Evolutionary conservation across 2,113 vertebrate species (phyloP).

Genomic region (Oncorhynchus keta): DNA sequence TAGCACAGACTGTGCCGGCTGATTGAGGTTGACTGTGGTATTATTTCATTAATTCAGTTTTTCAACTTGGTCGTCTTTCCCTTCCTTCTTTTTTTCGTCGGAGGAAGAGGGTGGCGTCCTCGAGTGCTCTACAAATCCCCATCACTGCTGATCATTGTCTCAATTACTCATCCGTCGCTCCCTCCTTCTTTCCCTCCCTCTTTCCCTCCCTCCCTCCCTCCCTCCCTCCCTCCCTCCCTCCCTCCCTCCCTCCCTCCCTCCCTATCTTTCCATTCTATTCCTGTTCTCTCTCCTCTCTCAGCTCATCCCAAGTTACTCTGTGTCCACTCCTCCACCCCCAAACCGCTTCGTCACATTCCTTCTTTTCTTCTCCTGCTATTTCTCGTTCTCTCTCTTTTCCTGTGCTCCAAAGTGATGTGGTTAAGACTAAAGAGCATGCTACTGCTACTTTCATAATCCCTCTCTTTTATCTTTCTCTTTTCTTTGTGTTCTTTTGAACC

Average conservation of each 20-base stretch:
- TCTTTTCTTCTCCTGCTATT: too few relatives aligned
- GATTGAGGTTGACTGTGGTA: slow-evolving; percentile 45
- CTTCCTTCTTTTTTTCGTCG: too few relatives aligned
- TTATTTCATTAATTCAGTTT: slow-evolving; percentile 40
- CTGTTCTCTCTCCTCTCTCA: too few relatives aligned
- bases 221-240: background rate
- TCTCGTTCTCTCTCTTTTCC: too few relatives aligned
- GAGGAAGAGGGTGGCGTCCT: slow-evolving; percentile 37
- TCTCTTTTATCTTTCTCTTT: background rate
- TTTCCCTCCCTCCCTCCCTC: background rate
- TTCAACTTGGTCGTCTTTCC: too few relatives aligned
- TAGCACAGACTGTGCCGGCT: slow-evolving; percentile 10
- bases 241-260: slow-evolving; percentile 1
- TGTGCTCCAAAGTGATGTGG: background rate
- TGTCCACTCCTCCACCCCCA: too few relatives aligned
- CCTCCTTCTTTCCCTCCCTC: slow-evolving; percentile 5
- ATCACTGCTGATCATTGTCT: slow-evolving; percentile 75
- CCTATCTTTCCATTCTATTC: background rate
- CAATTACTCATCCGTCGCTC: slow-evolving; percentile 68
- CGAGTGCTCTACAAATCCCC: slow-evolving; percentile 47
- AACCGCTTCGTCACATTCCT: too few relatives aligned
- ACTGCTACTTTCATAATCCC: background rate
- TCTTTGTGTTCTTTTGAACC: background rate
- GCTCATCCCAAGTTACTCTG: too few relatives aligned
- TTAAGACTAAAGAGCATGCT: background rate